Conservation (phyloP, 2,113 vertebrate genomes). For the Pterocles gutturalis region DNA sequence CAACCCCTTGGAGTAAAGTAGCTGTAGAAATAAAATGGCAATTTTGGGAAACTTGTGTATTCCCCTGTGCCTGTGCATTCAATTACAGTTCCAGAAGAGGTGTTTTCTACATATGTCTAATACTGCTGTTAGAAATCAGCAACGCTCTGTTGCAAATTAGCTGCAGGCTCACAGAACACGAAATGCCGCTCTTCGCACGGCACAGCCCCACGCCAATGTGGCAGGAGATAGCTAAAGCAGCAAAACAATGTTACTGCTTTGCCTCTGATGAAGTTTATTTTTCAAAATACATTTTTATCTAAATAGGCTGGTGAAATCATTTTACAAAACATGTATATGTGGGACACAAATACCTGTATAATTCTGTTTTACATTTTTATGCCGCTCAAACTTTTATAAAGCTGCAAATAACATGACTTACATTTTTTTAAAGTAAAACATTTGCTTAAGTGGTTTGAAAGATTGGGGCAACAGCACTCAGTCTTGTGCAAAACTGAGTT, state of each 20-base stretch:
- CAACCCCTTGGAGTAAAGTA: background rate
- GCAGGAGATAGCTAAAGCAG: background rate
- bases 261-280: background rate
- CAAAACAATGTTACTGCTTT: no score
- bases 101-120: background rate
- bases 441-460: background rate
- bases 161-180: background rate
- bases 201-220: accelerated
- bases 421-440: accelerated
- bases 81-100: background rate
- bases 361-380: background rate
- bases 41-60: background rate
- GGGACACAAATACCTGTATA: background rate
- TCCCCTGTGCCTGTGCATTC: background rate
- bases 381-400: background rate
- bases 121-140: background rate
- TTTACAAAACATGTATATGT: background rate
- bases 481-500: background rate
- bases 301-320: background rate
- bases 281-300: background rate
- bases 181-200: accelerated
- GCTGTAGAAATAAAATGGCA: background rate
- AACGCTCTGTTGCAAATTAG: background rate
- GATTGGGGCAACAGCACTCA: background rate
- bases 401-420: background rate